These are phyloP conservation scores for Meta bourneti DNA, from an alignment of 2,888 invertebrate genomes.

Conservation along the genomic window DNA sequence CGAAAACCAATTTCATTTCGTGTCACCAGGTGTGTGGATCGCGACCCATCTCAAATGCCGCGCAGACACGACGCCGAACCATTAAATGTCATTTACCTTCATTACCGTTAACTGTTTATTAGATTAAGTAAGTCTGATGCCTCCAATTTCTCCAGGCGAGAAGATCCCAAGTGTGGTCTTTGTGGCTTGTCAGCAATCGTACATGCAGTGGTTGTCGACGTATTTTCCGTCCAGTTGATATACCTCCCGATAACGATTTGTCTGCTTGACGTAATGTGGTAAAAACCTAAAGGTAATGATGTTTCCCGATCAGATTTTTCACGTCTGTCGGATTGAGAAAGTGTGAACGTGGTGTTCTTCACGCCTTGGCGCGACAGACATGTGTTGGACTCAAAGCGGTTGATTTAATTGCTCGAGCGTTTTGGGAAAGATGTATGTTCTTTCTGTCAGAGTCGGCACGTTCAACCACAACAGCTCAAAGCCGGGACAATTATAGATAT, in stretches of 20 bases:
- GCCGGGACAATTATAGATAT: too few species aligned
- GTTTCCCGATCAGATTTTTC: neutral
- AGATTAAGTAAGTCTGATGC: constrained; percentile 22
- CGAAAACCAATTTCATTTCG: neutral
- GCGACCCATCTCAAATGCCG: too few species aligned
- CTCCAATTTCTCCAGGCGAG: constrained; percentile 5
- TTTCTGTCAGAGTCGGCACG: neutral
- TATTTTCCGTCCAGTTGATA: neutral
- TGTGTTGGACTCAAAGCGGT: neutral
- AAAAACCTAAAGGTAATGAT: neutral
- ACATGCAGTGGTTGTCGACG: neutral
- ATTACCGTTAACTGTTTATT: constrained; percentile 44
- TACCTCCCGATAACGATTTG: neutral
- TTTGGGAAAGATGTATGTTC: neutral
- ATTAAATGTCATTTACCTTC: constrained; percentile 54
- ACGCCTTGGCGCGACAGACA: neutral
- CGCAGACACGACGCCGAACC: neutral
- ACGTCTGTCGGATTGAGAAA: neutral
- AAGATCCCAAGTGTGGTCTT: neutral
- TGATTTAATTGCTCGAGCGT: neutral
- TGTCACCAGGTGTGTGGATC: neutral
- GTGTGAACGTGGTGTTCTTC: neutral
- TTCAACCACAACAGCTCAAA: too few species aligned
- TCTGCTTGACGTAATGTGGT: neutral
- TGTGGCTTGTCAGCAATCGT: neutral